Percentiles rank a stretch among this genome's conserved stretches.
These are phyloP conservation scores for Protosalanx chinensis DNA, from an alignment of 2,797 vertebrate genomes.

Conservation along the genomic window DNA sequence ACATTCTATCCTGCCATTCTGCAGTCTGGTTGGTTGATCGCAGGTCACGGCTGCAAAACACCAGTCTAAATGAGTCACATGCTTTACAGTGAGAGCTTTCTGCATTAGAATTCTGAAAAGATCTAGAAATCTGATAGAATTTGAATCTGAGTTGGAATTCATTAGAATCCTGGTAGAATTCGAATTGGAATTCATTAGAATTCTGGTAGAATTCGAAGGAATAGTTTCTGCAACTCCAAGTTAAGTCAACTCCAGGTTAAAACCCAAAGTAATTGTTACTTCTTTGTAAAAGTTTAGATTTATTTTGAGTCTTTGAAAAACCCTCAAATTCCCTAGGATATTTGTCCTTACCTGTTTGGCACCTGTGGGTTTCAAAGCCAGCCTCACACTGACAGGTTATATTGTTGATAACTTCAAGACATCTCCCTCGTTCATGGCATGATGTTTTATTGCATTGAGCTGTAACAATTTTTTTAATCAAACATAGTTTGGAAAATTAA, in stretches of 20 bases:
- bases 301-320: too few species aligned
- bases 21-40: not conserved
- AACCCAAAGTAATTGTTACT: not conserved
- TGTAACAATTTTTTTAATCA: conserved; percentile 29
- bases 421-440: conserved; percentile 58
- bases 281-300: not conserved
- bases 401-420: conserved; percentile 63
- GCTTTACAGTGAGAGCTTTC: not conserved
- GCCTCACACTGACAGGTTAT: conserved; percentile 63
- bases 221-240: too few species aligned
- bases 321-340: too few species aligned
- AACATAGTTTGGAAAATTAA: not conserved
- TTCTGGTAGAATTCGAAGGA: too few species aligned
- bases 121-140: too few species aligned
- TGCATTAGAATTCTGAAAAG: not conserved
- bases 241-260: not conserved
- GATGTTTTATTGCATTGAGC: conserved; percentile 61
- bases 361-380: conserved; percentile 59
- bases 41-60: conserved; percentile 14
- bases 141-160: too few species aligned
- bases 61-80: not conserved
- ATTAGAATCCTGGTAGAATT: too few species aligned
- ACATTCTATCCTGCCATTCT: conserved; percentile 18
- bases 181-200: too few species aligned
- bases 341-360: conserved; percentile 57